Percentiles rank a stretch among this genome's conserved stretches.
Conservation (phyloP, 2,113 vertebrate genomes). For the Tyto alba region DNA sequence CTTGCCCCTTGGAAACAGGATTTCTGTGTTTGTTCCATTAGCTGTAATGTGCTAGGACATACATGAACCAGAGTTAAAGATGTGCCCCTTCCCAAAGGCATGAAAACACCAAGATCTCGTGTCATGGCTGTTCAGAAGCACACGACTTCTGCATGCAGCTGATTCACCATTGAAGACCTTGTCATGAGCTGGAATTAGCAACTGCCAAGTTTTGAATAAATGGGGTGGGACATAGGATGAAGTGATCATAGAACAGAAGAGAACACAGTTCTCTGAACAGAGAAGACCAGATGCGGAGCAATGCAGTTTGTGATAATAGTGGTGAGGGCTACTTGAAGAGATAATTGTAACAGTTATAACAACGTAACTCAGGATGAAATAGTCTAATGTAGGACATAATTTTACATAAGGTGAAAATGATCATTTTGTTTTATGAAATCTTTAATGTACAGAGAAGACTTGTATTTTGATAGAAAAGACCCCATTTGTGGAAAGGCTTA, state of each 20-base stretch:
- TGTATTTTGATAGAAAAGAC: background rate
- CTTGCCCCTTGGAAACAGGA: background rate
- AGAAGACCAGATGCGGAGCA: background rate
- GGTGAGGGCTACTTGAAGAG: background rate
- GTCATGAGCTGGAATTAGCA: background rate
- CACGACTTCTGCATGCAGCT: background rate
- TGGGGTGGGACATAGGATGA: background rate
- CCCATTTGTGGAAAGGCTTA: background rate
- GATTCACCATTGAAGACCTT: background rate
- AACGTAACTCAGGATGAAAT: background rate
- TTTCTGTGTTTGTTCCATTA: background rate
- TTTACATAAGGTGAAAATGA: background rate
- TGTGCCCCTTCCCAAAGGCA: background rate
- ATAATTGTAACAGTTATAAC: background rate
- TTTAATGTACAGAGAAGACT: background rate
- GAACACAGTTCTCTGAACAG: background rate
- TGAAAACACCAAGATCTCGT: background rate
- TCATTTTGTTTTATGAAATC: background rate
- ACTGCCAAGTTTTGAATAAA: background rate
- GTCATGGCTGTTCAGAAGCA: background rate
- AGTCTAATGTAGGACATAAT: background rate
- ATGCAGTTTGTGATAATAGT: background rate
- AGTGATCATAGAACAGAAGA: background rate
- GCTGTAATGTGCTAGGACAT: background rate
- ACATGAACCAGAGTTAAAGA: background rate